A percentile compares a stretch with the other conserved stretches of the same genome.
These are phyloP conservation scores for Idaea aversata DNA, from an alignment of 2,888 invertebrate species.

Conservation along the genomic window DNA sequence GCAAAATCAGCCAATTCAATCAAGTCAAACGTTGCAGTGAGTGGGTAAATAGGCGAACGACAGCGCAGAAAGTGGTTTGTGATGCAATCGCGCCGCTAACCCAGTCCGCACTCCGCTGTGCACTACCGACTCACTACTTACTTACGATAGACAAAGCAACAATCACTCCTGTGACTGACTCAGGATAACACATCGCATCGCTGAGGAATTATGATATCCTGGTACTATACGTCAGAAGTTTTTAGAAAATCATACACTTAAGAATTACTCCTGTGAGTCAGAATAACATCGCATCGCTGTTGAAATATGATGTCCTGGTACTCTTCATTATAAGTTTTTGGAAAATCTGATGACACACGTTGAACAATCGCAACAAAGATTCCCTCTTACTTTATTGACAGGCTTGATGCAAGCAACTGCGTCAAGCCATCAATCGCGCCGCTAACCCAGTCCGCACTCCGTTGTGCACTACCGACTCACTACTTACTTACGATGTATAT, in stretches of 20 bases:
- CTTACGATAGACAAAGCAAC: not conserved
- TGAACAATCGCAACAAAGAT: too few species aligned
- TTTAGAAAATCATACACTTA: too few species aligned
- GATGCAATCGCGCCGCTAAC: conserved; percentile 77
- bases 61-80: conserved; percentile 76
- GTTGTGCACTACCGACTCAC: not conserved
- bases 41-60: conserved; percentile 77
- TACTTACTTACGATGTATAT: too few species aligned
- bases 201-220: not conserved
- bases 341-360: too few species aligned
- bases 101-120: conserved; percentile 64
- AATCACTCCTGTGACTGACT: not conserved
- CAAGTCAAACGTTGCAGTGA: conserved; percentile 65
- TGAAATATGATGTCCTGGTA: too few species aligned
- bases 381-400: too few species aligned
- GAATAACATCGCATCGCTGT: too few species aligned
- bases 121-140: not conserved
- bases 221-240: not conserved
- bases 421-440: conserved; percentile 55
- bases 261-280: too few species aligned
- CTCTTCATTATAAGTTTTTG: too few species aligned
- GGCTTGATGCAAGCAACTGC: too few species aligned
- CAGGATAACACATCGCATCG: not conserved
- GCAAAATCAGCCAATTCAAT: conserved; percentile 51
- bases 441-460: conserved; percentile 67